Evolutionary conservation across 1,140 invertebrate genomes (phyloP).

Genomic region (Drosophila novamexicana): DNA sequence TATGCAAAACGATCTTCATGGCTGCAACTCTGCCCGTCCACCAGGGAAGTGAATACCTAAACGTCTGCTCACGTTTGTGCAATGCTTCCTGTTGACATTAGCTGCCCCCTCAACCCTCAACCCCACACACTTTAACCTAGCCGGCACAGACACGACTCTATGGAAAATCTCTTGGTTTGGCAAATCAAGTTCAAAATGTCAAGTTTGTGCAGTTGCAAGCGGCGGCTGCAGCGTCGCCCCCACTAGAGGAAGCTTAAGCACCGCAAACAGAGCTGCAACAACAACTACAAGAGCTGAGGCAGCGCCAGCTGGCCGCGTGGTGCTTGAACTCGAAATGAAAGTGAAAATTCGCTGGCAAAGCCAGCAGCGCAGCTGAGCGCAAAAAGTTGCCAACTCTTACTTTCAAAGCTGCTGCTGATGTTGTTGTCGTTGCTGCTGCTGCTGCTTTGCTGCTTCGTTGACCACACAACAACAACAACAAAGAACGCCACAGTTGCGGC

Average conservation of each 20-base stretch:
- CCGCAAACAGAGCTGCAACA: slow-evolving; percentile 16
- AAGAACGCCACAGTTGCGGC: not conserved
- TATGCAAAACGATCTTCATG: slow-evolving; percentile 59
- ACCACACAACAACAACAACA: slow-evolving; percentile 21
- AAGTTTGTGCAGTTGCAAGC: slow-evolving; percentile 54
- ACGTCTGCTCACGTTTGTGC: slow-evolving; percentile 52
- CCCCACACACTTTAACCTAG: not conserved
- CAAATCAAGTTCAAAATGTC: slow-evolving; percentile 80
- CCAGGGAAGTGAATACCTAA: slow-evolving; percentile 26
- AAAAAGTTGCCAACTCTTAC: slow-evolving; percentile 69
- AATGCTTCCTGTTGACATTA: slow-evolving; percentile 41
- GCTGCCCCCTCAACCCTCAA: slow-evolving; percentile 18
- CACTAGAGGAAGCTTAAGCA: slow-evolving; percentile 37
- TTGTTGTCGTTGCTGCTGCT: slow-evolving; percentile 19
- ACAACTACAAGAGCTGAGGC: slow-evolving; percentile 18
- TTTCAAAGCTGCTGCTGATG: slow-evolving; percentile 55
- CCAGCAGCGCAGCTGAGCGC: slow-evolving; percentile 46
- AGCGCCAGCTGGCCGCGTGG: slow-evolving; percentile 57
- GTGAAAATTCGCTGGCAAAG: slow-evolving; percentile 65
- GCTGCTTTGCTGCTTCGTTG: slow-evolving; percentile 43
- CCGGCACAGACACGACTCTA: slow-evolving; percentile 6
- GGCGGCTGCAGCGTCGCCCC: slow-evolving; percentile 31
- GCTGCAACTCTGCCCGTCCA: slow-evolving; percentile 16
- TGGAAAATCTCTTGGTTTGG: slow-evolving; percentile 18
- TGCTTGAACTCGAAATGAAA: slow-evolving; percentile 82